Base-by-base conservation (phyloP, 2,797 vertebrate genomes). In the Eulemur albifrons region DNA sequence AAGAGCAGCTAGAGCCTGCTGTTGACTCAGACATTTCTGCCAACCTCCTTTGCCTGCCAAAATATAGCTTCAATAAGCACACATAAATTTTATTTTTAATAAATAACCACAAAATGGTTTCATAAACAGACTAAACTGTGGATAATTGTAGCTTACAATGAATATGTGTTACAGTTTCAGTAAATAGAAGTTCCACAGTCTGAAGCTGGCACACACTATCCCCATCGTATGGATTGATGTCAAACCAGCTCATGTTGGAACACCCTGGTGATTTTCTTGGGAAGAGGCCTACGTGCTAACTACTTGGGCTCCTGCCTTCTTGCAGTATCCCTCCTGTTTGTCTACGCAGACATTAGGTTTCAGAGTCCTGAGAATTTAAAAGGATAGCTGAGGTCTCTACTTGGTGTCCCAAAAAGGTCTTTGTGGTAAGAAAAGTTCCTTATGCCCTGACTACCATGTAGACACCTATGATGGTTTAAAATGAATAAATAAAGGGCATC, bases 51-150 rank as follows among this genome's bases (percentile, higher is more conserved):
- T 95, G 97, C 97, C 96, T 98, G 98, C 98, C 98, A 99, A 98
- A 98, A 98, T 98, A 98, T 98, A 98, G 98, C 97, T 98, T 97
- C 98, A 98, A 98, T 98, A 99, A 97, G 98, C 98, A 97, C 98
- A 98, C 97, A 98, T 98, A 98, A 98, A 98, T 98, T 98, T 98
- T 98, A 98, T 98, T 98, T 99, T 99, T 98, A 98, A 99, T 98
- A 99, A 99, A 99, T 98, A 98, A 98, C 98, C 98, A 98, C 98
- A 98, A 98, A 98, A 98, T 83, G 80, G 97, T 97, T 98, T 97
- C 98, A 98, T 97, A 99, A 99, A 98, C 98, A 99, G 97, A 97
- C 97, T 97, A 97, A 98, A 98, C 98, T 98, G 98, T 98, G 97
- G 97, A 97, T 96, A 98, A 97, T 97, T 98, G 94, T 98, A 97